Evolutionary conservation across 2,113 vertebrate genomes (phyloP).

Genomic region (Piliocolobus tephrosceles): DNA sequence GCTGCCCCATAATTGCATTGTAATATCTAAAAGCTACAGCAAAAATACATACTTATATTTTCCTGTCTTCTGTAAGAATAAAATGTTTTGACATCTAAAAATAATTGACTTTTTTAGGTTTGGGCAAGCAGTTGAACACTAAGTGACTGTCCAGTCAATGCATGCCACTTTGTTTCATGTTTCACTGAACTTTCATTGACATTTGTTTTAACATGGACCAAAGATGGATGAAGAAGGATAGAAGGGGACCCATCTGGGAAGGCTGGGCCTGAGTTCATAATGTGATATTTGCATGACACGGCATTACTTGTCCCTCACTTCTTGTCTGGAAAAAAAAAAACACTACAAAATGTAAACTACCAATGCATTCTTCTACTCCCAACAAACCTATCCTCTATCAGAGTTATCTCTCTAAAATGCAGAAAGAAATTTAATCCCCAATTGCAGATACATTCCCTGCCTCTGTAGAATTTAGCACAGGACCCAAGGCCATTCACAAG

Average conservation of each 20-base stretch:
- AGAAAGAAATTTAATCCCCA: not conserved
- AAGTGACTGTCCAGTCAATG: not conserved
- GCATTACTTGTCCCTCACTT: not conserved
- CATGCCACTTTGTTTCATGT: not conserved
- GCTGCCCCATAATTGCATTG: not conserved
- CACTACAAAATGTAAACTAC: not conserved
- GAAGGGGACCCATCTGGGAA: not conserved
- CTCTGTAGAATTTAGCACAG: not conserved
- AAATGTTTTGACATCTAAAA: not conserved
- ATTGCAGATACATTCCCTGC: not conserved
- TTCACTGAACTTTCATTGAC: not conserved
- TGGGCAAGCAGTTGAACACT: not conserved
- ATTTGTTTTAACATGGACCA: not conserved
- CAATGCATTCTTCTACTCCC: not conserved
- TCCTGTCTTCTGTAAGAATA: not conserved
- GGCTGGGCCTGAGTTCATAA: not conserved
- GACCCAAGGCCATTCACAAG: not conserved
- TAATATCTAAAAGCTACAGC: not conserved
- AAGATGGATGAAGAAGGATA: not conserved
- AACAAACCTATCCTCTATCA: not conserved
- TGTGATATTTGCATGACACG: not conserved
- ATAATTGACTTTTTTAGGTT: not conserved
- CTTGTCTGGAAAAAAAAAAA: not conserved
- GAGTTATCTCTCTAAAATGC: not conserved
- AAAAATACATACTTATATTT: not conserved